phyloP scores from a whole-genome alignment of 2,113 vertebrate genomes.

The Chascanopsetta lugubris region DNA sequence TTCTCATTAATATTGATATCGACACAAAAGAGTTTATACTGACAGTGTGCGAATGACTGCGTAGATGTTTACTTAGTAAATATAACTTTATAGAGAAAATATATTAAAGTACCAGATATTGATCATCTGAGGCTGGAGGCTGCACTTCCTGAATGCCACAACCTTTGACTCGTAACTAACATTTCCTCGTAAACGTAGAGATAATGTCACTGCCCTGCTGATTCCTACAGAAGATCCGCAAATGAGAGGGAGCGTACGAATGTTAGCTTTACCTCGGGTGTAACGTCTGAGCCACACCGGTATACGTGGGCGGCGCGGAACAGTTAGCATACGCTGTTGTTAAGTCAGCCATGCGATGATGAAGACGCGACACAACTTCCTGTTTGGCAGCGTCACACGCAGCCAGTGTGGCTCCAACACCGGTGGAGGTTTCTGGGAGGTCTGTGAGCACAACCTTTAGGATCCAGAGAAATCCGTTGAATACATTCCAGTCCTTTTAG shows the following conservation, averaged over 20 bases:
- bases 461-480: conserved; percentile 31
- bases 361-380: no score
- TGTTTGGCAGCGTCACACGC: no score
- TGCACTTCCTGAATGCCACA: conserved; percentile 13
- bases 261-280: no score
- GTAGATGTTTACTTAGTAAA: conserved; percentile 56
- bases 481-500: conserved; percentile 69
- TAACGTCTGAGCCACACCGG: no score
- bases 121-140: conserved; percentile 28
- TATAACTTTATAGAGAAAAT: conserved; percentile 27
- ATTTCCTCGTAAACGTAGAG: conserved; percentile 10
- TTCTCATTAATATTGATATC: conserved; percentile 35
- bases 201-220: conserved; percentile 33
- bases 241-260: no score
- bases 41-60: conserved; percentile 18
- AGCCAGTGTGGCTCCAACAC: no score
- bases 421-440: no score
- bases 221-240: conserved; percentile 42
- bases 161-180: conserved; percentile 25
- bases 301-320: no score
- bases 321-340: no score
- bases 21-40: conserved; percentile 32
- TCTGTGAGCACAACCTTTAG: conserved; percentile 22
- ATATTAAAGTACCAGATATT: conserved; percentile 28
- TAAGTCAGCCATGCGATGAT: no score